Evolutionary conservation across 1,140 invertebrate genomes (phyloP), one percentile per base, ranked within the genome.

Genomic region (Philotrypesis tridentata): DNA sequence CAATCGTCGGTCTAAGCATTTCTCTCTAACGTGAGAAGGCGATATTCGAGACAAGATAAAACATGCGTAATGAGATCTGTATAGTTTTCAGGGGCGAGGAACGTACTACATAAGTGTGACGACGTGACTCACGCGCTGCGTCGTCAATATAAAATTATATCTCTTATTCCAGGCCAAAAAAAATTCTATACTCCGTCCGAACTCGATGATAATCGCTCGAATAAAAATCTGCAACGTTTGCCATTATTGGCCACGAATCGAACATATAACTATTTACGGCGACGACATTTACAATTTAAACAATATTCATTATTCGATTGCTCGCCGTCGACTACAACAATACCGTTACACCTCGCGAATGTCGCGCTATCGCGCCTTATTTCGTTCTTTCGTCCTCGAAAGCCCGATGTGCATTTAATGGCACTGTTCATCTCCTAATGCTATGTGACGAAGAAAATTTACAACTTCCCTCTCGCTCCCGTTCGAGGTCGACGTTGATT

Each of bases 191-290:
- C 60, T 11, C 1, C 55, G 21, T 48, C 33, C 78, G 73, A 65
- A 74, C 8, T 74, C 60, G 74, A 80, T 74, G 71, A 80, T 74
- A 74, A 80, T 48, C 23, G 1, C 12, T 74, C 4, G 67, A 67
- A 48, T 48, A 74, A 80, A 79, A 23, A 70, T 67, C 23, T 5
- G 11, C 71, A 31, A 33, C 29, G 43, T 37, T 1, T 60, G 3
- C 68, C 55, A 43, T 63, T 63, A 73, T 73, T 73, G 68, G 61
- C 31, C 33, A 48, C 29, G 33, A n/a, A 23, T 14, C 21, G 17
- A 21, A 17, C n/a, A 33, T 37, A 65, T 33, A 73, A 68, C 79
- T 80, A 74, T 80, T 80, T 80, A 74, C 33, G 71, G 71, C 67
- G 74, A 31, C 27, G 40, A 48, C 70, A 70, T 79, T 79, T 79